Conservation (phyloP, 2,888 invertebrate genomes). For the Yponomeuta plumbellus region DNA sequence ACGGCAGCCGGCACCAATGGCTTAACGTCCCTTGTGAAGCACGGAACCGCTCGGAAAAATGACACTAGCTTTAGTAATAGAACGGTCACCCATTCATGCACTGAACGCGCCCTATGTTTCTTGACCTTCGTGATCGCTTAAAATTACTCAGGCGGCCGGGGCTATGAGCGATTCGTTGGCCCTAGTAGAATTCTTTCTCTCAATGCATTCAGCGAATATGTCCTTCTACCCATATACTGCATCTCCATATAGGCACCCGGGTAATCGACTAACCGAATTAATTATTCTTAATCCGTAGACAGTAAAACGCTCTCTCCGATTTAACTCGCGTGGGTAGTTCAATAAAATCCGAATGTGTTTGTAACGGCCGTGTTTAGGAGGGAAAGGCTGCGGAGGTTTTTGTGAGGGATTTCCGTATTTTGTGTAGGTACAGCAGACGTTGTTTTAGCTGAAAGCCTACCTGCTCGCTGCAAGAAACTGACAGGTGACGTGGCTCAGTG, state of each 20-base stretch:
- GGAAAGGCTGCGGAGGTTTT: neutral
- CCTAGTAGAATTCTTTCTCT: too few species aligned
- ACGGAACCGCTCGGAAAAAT: too few species aligned
- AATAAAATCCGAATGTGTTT: constrained; percentile 1
- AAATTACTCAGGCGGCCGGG: too few species aligned
- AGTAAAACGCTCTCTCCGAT: constrained; percentile 11
- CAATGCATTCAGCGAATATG: too few species aligned
- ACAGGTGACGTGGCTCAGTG: neutral
- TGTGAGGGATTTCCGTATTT: neutral
- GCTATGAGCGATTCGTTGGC: too few species aligned
- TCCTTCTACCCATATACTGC: neutral
- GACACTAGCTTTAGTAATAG: too few species aligned
- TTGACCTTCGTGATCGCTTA: too few species aligned
- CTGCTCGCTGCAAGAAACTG: neutral
- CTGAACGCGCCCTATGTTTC: too few species aligned
- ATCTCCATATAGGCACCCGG: neutral
- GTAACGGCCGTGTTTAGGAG: neutral
- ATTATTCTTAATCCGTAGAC: constrained; percentile 6
- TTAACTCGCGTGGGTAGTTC: neutral
- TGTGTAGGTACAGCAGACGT: neutral
- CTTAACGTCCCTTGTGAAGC: too few species aligned
- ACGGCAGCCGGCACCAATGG: too few species aligned
- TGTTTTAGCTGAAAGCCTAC: neutral
- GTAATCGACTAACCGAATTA: constrained; percentile 11
- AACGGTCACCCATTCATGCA: too few species aligned